A percentile compares a stretch with the other conserved stretches of the same genome.
These are phyloP conservation scores for Hydrozoanthus gracilis DNA, from an alignment of 92 coral and sea anemone species.

Conservation along the genomic window DNA sequence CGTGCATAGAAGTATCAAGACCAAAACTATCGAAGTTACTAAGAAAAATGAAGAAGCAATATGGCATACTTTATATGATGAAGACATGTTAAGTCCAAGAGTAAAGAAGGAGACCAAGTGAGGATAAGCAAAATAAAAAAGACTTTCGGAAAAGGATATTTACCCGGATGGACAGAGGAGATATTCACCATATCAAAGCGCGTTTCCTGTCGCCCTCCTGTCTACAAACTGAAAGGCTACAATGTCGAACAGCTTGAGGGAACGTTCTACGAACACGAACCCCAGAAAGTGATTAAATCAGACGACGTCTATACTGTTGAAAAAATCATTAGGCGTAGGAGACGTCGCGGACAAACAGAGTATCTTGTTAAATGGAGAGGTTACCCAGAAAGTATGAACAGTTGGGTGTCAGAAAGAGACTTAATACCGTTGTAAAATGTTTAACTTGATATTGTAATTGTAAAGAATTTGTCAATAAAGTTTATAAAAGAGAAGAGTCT, in stretches of 20 bases:
- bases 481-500: neutral
- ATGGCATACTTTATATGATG: conserved; percentile 54
- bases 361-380: neutral
- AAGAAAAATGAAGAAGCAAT: conserved; percentile 22
- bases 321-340: conserved; percentile 35
- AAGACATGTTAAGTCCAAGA: neutral
- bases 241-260: conserved; percentile 49
- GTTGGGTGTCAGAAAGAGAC: neutral
- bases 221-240: conserved; percentile 47
- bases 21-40: conserved; percentile 30
- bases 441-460: neutral
- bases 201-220: conserved; percentile 33
- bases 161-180: conserved; percentile 27
- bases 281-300: conserved; percentile 28
- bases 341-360: conserved; percentile 9
- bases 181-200: conserved; percentile 45
- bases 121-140: conserved; percentile 10
- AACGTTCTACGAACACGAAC: conserved; percentile 46
- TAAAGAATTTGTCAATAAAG: neutral
- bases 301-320: conserved; percentile 12
- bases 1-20: too few species aligned
- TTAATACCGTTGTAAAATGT: neutral
- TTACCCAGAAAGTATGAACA: neutral
- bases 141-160: conserved; percentile 53
- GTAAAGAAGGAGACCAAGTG: neutral